Base-by-base conservation (phyloP, 1,140 invertebrate genomes). In the fruit fly (Drosophila melanogaster) region DNA sequence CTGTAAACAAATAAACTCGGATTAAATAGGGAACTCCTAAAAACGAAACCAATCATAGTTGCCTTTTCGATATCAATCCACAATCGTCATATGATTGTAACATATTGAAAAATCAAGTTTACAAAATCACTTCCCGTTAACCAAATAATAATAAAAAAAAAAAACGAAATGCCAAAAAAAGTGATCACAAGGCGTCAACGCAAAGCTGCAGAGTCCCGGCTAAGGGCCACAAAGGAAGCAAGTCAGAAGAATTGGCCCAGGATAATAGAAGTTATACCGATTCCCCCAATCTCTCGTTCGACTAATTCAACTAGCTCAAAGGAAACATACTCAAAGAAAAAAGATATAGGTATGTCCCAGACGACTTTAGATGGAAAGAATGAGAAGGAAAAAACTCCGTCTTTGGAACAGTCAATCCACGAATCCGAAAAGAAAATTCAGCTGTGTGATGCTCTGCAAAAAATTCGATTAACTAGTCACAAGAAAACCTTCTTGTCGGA, bases 101-200 rank as follows among this genome's bases (percentile, higher is more conserved):
- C 1, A 6, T 22, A 22, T 44, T 12, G 43, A 4, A 22, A 22
- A 44, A 44, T 22, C 1, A 11, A 50, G 8, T 19, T 44, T 8
- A 47, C n/a, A 6, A 46, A 41, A 12, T 44, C 40, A 15, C 11
- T 12, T 12, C 43, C 19, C 19, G 19, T 22, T 2, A 22, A 22
- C 19, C 19, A 22, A 3, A 22, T 22, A 22, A 22, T 22, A 14
- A n/a, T n/a, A n/a, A n/a, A 12, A 46, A 37, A 49, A 33, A 12
- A 26, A n/a, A 71, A 0, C 1, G 22, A 17, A 61, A 86, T 87
- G 81, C 69, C 83, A 4, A 78, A 49, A 38, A 86, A 76, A 15
- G 83, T 81, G 2, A 59, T 81, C 1, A 86, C 74, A n/a, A 50
- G 83, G 15, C 78, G 81, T 22, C 81, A 86, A 40, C 70, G 81